Evolutionary conservation across 2,113 vertebrate species (phyloP).

Genomic region (Xerus inauris): DNA sequence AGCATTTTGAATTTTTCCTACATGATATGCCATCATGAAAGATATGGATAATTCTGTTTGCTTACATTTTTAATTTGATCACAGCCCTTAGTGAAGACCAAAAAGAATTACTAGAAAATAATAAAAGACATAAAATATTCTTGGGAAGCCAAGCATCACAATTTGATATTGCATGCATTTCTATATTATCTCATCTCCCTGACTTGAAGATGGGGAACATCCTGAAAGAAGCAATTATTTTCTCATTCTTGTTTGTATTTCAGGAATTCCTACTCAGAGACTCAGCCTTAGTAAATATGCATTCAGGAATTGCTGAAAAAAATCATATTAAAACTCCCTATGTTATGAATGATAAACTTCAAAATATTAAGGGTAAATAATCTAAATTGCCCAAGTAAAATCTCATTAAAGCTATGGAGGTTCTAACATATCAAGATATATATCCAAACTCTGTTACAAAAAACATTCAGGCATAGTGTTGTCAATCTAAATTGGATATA

Average conservation of each 20-base stretch:
- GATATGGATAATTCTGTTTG: not conserved
- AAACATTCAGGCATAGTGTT: not conserved
- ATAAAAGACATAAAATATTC: not conserved
- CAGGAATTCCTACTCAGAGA: not conserved
- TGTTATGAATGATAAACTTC: not conserved
- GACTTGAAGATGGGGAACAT: not conserved
- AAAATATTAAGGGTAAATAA: conserved; percentile 3
- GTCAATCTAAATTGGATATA: not conserved
- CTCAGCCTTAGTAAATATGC: not conserved
- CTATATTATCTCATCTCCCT: not conserved
- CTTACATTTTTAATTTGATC: not conserved
- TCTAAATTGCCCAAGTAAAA: not conserved
- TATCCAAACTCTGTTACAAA: not conserved
- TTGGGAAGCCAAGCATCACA: not conserved
- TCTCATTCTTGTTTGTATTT: not conserved
- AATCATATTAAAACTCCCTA: not conserved
- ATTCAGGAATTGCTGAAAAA: not conserved
- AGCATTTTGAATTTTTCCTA: conserved; percentile 2
- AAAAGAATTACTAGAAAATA: not conserved
- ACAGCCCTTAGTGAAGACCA: conserved; percentile 5
- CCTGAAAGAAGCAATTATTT: not conserved
- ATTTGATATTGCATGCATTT: not conserved
- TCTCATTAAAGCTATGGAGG: not conserved
- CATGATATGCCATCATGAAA: not conserved
- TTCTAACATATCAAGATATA: not conserved